These are phyloP conservation scores for Dinocampus coccinellae DNA, from an alignment of 2,888 invertebrate species.

Conservation along the genomic window DNA sequence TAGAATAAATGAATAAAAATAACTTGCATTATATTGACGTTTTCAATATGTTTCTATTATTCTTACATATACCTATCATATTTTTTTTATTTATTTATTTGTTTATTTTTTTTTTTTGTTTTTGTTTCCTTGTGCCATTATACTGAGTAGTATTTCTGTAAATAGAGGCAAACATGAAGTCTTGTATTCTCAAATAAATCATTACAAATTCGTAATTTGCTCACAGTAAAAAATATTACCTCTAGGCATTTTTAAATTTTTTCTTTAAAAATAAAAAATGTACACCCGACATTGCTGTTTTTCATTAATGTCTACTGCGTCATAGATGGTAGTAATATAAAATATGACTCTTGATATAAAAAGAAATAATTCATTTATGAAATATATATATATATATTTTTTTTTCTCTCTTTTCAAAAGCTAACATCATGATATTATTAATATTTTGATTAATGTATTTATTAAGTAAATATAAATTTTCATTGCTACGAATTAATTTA, in stretches of 20 bases:
- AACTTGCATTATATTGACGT: not conserved
- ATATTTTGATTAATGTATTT: not conserved
- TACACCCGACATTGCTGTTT: too few relatives aligned
- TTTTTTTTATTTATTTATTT: too few relatives aligned
- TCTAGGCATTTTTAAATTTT: not conserved
- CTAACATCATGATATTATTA: not conserved
- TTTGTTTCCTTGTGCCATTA: too few relatives aligned
- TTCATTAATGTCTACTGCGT: too few relatives aligned
- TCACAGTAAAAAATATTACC: not conserved
- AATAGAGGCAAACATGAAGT: not conserved
- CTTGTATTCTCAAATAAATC: constrained; percentile 8
- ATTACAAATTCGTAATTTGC: constrained; percentile 6
- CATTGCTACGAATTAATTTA: not conserved
- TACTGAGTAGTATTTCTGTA: too few relatives aligned
- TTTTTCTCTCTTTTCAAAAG: not conserved
- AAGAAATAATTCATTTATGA: not conserved
- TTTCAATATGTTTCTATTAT: not conserved
- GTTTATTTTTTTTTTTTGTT: too few relatives aligned
- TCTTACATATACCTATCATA: too few relatives aligned
- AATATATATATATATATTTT: too few relatives aligned
- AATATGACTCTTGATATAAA: not conserved
- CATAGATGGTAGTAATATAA: not conserved
- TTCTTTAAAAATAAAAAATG: too few relatives aligned
- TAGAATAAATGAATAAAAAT: constrained; percentile 5
- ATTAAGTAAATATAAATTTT: not conserved